These are phyloP conservation scores for Gymnosoma rotundatum DNA, from an alignment of 2,888 invertebrate genomes.

Conservation along the genomic window DNA sequence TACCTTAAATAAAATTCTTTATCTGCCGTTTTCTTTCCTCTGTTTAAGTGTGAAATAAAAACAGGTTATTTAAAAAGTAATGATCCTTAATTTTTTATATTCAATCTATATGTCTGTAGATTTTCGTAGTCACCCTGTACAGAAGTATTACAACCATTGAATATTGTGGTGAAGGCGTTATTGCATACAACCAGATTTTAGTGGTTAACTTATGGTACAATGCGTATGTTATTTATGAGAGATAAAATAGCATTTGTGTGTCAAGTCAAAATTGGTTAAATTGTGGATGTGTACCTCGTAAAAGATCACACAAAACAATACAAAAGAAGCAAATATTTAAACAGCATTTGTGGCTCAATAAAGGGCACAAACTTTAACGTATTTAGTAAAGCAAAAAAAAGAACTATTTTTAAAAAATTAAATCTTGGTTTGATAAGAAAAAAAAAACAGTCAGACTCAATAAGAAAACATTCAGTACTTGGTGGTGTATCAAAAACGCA, in stretches of 20 bases:
- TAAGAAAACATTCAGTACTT: no score
- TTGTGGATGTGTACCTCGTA: slow-evolving; percentile 39
- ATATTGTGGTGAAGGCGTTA: slow-evolving; percentile 70
- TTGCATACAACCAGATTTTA: slow-evolving; percentile 72
- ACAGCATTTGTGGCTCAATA: not conserved
- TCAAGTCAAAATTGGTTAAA: slow-evolving; percentile 64
- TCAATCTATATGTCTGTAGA: not conserved
- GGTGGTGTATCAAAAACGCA: no score
- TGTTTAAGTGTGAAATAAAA: no score
- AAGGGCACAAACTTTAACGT: not conserved
- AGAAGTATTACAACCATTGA: slow-evolving; percentile 50
- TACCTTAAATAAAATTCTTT: no score
- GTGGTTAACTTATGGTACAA: slow-evolving; percentile 70
- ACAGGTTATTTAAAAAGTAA: not conserved
- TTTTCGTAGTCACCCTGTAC: slow-evolving; percentile 3
- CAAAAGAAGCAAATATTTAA: not conserved
- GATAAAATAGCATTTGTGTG: slow-evolving; percentile 57
- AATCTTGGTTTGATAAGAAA: no score
- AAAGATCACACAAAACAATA: slow-evolving; percentile 20
- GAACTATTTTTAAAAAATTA: no score
- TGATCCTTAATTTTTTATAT: not conserved
- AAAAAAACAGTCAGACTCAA: no score
- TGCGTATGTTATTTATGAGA: slow-evolving; percentile 68
- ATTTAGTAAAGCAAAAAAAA: no score
- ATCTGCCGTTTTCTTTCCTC: not conserved